Conservation (phyloP, 2,797 vertebrate species). For the Coendou prehensilis region DNA sequence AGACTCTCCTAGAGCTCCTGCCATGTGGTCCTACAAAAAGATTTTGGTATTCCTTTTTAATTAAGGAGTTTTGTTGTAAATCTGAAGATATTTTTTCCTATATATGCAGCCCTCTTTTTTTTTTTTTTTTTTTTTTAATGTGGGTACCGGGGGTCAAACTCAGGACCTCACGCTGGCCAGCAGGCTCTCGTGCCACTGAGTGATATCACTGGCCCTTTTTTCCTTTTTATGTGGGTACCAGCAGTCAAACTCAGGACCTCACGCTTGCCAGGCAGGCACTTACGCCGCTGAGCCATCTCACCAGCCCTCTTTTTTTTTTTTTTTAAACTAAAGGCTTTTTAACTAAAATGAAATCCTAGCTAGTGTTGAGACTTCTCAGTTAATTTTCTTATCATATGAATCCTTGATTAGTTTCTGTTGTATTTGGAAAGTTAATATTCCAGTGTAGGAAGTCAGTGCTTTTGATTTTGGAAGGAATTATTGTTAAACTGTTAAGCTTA, state of each 20-base stretch:
- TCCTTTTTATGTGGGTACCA: too few species aligned
- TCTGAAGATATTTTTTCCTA: conserved; percentile 65
- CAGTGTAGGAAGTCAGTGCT: conserved; percentile 30
- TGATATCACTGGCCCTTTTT: too few species aligned
- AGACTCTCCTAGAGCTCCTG: background rate
- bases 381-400: conserved; percentile 32
- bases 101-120: background rate
- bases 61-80: conserved; percentile 47
- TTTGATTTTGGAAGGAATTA: background rate
- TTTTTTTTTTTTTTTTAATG: background rate
- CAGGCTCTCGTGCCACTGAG: too few species aligned
- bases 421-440: conserved; percentile 62
- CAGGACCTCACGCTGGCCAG: too few species aligned
- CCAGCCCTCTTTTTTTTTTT: background rate
- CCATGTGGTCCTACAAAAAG: background rate
- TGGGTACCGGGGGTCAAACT: too few species aligned
- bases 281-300: too few species aligned
- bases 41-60: background rate
- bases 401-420: conserved; percentile 36
- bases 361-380: conserved; percentile 36
- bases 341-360: conserved; percentile 66
- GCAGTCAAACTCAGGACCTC: too few species aligned
- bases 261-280: too few species aligned
- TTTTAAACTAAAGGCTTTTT: conserved; percentile 1
- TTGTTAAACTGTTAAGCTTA: background rate